phyloP scores from a whole-genome alignment of 2,797 vertebrate genomes.

The Bovichtus variegatus region DNA sequence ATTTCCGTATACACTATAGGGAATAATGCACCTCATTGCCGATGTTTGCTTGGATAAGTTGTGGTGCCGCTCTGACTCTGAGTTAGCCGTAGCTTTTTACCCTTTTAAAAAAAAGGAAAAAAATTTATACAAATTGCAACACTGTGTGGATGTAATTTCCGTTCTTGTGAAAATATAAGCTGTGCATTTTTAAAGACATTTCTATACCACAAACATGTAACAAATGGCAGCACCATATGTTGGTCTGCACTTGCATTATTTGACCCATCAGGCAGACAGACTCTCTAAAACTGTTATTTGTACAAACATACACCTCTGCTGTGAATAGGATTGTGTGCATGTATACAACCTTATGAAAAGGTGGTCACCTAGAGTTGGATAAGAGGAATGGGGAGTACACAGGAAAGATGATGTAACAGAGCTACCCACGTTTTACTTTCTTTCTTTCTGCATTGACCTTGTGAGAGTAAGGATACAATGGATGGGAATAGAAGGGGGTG shows the following conservation, averaged over 20 bases:
- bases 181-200: not conserved
- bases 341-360: conserved; percentile 17
- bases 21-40: no score
- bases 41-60: not conserved
- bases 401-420: conserved; percentile 38
- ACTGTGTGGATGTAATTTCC: not conserved
- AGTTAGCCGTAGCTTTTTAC: not conserved
- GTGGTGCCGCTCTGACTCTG: not conserved
- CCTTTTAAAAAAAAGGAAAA: no score
- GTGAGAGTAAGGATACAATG: conserved; percentile 31
- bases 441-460: conserved; percentile 66
- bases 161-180: not conserved
- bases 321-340: not conserved
- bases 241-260: not conserved
- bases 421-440: conserved; percentile 31
- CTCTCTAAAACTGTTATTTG: not conserved
- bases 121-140: not conserved
- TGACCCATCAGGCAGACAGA: not conserved
- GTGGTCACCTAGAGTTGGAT: conserved; percentile 12
- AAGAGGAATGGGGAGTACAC: conserved; percentile 8
- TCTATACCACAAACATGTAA: not conserved
- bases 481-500: not conserved
- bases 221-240: not conserved
- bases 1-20: no score
- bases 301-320: not conserved